Evolutionary conservation across 2,888 invertebrate genomes (phyloP), one percentile per base, ranked within the genome.

Genomic region (Lepidocyrtoides sp.): DNA sequence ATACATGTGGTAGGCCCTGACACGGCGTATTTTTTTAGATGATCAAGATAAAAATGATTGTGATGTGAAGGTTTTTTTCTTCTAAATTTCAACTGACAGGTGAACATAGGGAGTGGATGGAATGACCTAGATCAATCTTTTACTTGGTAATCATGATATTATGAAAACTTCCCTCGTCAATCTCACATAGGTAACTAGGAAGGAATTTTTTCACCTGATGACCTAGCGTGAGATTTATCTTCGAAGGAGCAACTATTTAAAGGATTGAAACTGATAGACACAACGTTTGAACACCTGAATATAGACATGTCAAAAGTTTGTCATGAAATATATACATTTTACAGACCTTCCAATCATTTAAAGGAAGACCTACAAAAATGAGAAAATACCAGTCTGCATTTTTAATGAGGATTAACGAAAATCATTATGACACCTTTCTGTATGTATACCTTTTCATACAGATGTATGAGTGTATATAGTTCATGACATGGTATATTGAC

Each of bases 101-200:
- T 72, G 44, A 41, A 8, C 0, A 17, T 3, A 44, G n/a, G n/a
- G n/a, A n/a, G n/a, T n/a, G n/a, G n/a, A 8, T 20, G 51, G 48
- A 51, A 75, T 75, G 75, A 75, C 75, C 75, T 75, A 75, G 48
- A 51, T 75, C 75, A 75, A 75, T 75, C 26, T 23, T 44, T 44
- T 12, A 2, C 8, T 26, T 17, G 14, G 1, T 51, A n/a, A 26
- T 14, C 10, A 51, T 75, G 0, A n/a, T 23, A 7, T 23, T 41
- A 23, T 8, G 14, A 23, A 72, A 72, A 72, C 48, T 72, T 72
- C 72, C 75, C 23, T 69, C 36, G 2, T n/a, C 54, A 54, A 5
- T 14, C 75, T 75, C 44, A 48, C 26, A 44, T 10, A 51, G 26
- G 75, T n/a, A 75, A 48, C 41, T 7, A 72, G 72, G 44, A 72